Conservation (phyloP, 2,888 invertebrate genomes). For the Hetaerina titia region DNA sequence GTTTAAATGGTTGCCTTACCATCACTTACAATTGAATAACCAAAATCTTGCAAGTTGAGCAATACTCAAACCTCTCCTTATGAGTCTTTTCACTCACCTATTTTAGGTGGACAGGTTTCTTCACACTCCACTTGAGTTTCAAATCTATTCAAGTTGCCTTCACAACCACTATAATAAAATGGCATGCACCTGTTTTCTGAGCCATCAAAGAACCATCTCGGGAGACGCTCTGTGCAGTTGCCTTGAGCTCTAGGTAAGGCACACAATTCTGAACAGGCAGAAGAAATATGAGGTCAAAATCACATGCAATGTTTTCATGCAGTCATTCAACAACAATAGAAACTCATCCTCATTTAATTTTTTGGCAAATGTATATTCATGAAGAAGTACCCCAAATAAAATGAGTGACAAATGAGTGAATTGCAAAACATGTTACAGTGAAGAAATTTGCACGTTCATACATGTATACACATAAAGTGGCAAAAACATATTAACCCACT, state of each 20-base stretch:
- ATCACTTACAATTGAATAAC: no score
- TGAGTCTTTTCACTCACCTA: conserved; percentile 82
- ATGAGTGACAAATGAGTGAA: background rate
- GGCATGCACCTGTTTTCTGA: conserved; percentile 92
- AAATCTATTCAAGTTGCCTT: conserved; percentile 93
- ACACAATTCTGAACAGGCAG: conserved; percentile 84
- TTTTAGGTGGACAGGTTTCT: conserved; percentile 86
- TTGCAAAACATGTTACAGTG: background rate
- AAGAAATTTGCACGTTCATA: background rate
- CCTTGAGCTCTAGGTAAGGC: conserved; percentile 87
- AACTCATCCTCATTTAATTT: background rate
- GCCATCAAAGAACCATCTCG: conserved; percentile 92
- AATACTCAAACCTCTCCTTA: no score
- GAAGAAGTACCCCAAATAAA: background rate
- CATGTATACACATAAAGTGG: background rate
- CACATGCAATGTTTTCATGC: conserved; percentile 6
- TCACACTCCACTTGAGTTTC: conserved; percentile 86
- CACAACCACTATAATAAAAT: conserved; percentile 96
- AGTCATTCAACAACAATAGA: background rate
- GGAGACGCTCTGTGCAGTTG: conserved; percentile 86
- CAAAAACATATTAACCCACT: background rate
- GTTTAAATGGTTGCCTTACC: background rate
- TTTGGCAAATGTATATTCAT: background rate
- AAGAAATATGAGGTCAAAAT: conserved; percentile 51
- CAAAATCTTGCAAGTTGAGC: no score